Base-by-base conservation (phyloP, 1,140 invertebrate genomes). In the Drosophila cardini region DNA sequence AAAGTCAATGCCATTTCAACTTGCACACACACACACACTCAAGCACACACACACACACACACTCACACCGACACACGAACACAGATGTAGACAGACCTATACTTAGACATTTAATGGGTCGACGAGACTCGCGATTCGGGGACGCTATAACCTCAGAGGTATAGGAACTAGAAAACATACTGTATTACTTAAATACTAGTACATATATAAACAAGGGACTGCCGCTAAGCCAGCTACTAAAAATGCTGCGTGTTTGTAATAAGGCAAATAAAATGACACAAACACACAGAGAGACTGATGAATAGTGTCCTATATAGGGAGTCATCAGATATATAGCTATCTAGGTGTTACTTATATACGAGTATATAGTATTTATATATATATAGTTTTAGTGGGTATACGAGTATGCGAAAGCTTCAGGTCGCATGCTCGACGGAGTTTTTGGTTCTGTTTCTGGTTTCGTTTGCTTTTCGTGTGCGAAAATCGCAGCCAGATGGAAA, bases 211-310 rank as follows among this genome's bases (percentile, higher is more conserved):
- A 79, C 64, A 68, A 50, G 78, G 62, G 64, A 77, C 61, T 80
- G 81, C 56, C 48, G 62, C 74, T 80, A 85, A 85, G 78, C 62
- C 69, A 83, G 76, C 84, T 76, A 89, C 84, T 83, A 87, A 89
- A 89, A 89, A 87, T 84, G 77, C 85, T 89, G 84, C 84, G 84
- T 89, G 84, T 72, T 81, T 63, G 80, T 84, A 89, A 89, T 89
- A 90, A 80, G 80, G 63, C 77, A 89, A 89, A 90, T 80, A 84
- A 84, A 90, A 75, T 71, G 58, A 46, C 84, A 67, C 46, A 84
- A 38, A 60, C 56, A 58, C 15, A 64, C 56, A 55, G 9, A 53
- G 34, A 42, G 15, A 64, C 61, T 13, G 30, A 32, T n/a, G 32
- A 38, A 40, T 57, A 71, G 60, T 89, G 79, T 65, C 84, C 83